Base-by-base conservation (phyloP, 2,888 invertebrate species). In the Cryptosula pallasiana region DNA sequence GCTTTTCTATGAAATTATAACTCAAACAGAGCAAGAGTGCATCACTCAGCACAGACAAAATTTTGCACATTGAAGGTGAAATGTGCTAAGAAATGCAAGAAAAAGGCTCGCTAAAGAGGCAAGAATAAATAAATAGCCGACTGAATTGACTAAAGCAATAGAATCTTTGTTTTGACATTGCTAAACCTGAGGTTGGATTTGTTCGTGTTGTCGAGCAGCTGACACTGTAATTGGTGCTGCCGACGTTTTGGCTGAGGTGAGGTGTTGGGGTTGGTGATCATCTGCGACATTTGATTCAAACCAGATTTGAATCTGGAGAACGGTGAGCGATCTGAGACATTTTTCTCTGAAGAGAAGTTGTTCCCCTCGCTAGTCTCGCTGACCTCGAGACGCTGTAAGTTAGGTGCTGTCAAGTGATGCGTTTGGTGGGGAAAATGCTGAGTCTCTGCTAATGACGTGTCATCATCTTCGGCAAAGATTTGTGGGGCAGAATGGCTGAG, bases 211-310 rank as follows among this genome's bases (percentile, higher is more conserved):
- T 34, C 55, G 5, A 36, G 45, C 25, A 70, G 45, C 25, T 54
- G 35, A 23, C 25, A n/a, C 32, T 70, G 35, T 3, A 70, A 23
- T 5, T n/a, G 3, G 9, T 70, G 70, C 32, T 36, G 20, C 32
- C 70, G n/a, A 13, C 70, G 70, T 16, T 45, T 36, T 3, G 36
- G 2, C 9, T 36, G 45, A 25, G 70, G 70, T 3, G 70, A 70
- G 3, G n/a, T 5, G 27, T 36, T 36, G 13, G 16, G 45, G 32
- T 54, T 54, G 9, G 5, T n/a, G 32, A 70, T 70, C 2, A 70
- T n/a, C 35, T 70, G 45, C n/a, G 70, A 70, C 2, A 70, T 45
- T 70, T 70, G 70, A n/a, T 23, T 27, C 45, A 70, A 70, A 9
- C 55, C 55, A 36, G 35, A 45, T 9, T 36, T 34, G 3, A 70